Evolutionary conservation across 2,797 vertebrate genomes (phyloP), one percentile per base, ranked within the genome.

Genomic region (Propithecus deckenii): DNA sequence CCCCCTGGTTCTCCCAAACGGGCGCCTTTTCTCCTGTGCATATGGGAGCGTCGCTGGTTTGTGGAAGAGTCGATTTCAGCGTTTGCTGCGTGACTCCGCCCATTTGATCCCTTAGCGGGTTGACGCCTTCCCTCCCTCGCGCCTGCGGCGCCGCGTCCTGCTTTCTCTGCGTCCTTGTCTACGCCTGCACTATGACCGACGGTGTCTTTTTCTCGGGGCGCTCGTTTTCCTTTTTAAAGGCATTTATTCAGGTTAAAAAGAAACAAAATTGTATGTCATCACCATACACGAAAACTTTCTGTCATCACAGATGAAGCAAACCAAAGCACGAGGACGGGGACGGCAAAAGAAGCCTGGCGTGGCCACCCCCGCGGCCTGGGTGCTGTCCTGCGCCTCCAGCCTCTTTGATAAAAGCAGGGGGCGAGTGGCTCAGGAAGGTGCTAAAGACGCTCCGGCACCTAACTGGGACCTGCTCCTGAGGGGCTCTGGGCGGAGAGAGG

Each of bases 51-150:
- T 13, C 1, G 9, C 1, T n/a, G 80, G 8, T 84, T n/a, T 48
- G 41, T 23, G 52, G 15, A 5, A 84, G 48, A 5, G 46, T 17
- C 41, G 22, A 3, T n/a, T 14, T 20, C 30, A 10, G 80, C 38
- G 0, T 59, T 20, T 18, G 41, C 48, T n/a, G 20, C 5, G 1
- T 52, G 5, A 12, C 18, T 61, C 25, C 2, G 28, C 28, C 59
- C 2, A 13, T 32, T 30, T 32, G 1, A 0, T 35, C 5, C 38
- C 22, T 35, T 4, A 25, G 41, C 0, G 23, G 28, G 1, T 0
- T 43, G 46, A 17, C 0, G 0, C 23, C 1, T 9, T 7, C 23
- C 15, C 57, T 59, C 10, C 32, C 48, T 13, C 4, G 2, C 72
- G 18, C 3, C 13, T 6, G 28, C 2, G 2, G 17, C 0, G 14